These are phyloP conservation scores for Chirona hameri DNA, from an alignment of 2,888 invertebrate genomes.

Conservation along the genomic window DNA sequence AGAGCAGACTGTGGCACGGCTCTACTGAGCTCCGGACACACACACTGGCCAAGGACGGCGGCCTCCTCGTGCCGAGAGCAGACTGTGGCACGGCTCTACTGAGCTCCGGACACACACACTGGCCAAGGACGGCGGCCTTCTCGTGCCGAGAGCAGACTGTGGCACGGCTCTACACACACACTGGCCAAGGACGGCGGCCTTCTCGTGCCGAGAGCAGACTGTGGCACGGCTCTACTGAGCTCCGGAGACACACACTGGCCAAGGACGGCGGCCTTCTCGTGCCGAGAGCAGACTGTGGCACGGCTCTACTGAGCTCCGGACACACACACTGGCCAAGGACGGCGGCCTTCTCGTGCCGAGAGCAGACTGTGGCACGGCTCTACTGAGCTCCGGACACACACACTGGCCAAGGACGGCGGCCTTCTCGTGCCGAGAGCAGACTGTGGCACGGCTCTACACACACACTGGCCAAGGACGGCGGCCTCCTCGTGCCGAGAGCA, in stretches of 20 bases:
- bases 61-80: not conserved
- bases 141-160: not conserved
- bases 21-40: not conserved
- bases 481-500: not conserved
- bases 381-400: not conserved
- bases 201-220: not conserved
- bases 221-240: too few species aligned
- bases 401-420: not conserved
- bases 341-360: not conserved
- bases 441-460: not conserved
- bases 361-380: not conserved
- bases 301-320: too few species aligned
- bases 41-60: not conserved
- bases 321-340: not conserved
- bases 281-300: not conserved
- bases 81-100: not conserved
- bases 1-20: not conserved
- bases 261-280: not conserved
- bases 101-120: not conserved
- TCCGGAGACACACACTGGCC: not conserved
- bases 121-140: not conserved
- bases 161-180: not conserved
- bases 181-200: not conserved
- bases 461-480: not conserved
- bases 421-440: not conserved